These are phyloP conservation scores for Nasonia vitripennis DNA, from an alignment of 1,140 invertebrate species.

Conservation along the genomic window DNA sequence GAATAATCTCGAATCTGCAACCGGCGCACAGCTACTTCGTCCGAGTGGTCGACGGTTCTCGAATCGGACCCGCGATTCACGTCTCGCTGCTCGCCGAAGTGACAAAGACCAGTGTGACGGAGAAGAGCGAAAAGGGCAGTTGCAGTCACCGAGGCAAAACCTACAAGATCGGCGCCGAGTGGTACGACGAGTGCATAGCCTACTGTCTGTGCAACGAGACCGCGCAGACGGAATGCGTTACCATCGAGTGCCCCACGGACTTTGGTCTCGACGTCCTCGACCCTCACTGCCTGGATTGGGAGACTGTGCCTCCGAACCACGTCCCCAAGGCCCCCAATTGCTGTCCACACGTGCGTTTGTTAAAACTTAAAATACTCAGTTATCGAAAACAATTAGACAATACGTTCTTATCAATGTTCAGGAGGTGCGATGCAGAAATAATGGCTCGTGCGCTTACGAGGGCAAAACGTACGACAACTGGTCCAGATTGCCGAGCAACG, in stretches of 20 bases:
- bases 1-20: constrained; percentile 68
- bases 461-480: constrained; percentile 79
- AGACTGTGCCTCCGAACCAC: constrained; percentile 83
- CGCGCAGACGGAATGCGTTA: constrained; percentile 79
- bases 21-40: constrained; percentile 71
- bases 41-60: constrained; percentile 64
- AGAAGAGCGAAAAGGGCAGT: constrained; percentile 64
- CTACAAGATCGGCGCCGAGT: constrained; percentile 76
- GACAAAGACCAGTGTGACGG: constrained; percentile 67
- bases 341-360: constrained; percentile 79
- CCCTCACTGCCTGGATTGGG: constrained; percentile 89
- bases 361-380: neutral
- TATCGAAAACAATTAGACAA: too few relatives aligned
- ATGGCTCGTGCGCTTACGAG: constrained; percentile 85
- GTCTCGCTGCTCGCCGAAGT: constrained; percentile 69
- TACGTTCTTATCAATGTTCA: constrained; percentile 58
- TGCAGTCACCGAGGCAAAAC: constrained; percentile 78
- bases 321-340: constrained; percentile 85
- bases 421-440: constrained; percentile 83
- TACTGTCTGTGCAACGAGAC: constrained; percentile 81
- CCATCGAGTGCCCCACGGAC: constrained; percentile 87
- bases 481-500: constrained; percentile 76
- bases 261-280: constrained; percentile 89
- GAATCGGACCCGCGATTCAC: constrained; percentile 64
- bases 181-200: constrained; percentile 85